Percentiles rank a stretch among this genome's conserved stretches.
Evolutionary conservation across 2,113 vertebrate genomes (phyloP).

Genomic region (Megaceryle torquata): DNA sequence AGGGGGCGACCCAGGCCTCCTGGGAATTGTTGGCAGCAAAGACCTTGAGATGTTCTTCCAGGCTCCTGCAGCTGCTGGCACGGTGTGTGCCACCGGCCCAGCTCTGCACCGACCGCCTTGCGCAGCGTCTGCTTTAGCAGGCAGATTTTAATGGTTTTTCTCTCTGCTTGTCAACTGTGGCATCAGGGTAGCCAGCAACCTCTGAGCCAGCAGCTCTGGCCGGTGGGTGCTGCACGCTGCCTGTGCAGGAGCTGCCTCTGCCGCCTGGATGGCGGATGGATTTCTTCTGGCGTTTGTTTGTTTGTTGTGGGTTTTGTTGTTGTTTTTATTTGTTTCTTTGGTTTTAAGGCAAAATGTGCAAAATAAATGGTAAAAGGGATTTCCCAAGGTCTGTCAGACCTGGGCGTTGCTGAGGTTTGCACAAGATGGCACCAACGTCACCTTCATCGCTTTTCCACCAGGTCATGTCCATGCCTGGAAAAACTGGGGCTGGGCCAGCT

Average conservation of each 20-base stretch:
- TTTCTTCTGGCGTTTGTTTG: too few species aligned
- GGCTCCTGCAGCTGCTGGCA: not conserved
- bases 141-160: not conserved
- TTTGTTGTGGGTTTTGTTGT: too few species aligned
- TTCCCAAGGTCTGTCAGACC: not conserved
- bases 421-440: not conserved
- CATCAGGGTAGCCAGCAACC: accelerated
- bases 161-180: accelerated
- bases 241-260: not conserved
- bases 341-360: not conserved
- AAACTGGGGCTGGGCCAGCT: not conserved
- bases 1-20: not conserved
- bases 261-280: not conserved
- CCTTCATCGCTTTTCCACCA: not conserved
- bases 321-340: not conserved
- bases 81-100: not conserved
- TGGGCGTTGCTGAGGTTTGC: not conserved
- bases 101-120: not conserved
- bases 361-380: not conserved
- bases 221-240: accelerated
- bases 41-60: conserved; percentile 53
- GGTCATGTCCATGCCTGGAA: accelerated
- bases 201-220: accelerated
- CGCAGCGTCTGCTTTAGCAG: not conserved
- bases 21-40: not conserved